Evolutionary conservation across 2,797 vertebrate species (phyloP).

Genomic region (Brotula barbata): DNA sequence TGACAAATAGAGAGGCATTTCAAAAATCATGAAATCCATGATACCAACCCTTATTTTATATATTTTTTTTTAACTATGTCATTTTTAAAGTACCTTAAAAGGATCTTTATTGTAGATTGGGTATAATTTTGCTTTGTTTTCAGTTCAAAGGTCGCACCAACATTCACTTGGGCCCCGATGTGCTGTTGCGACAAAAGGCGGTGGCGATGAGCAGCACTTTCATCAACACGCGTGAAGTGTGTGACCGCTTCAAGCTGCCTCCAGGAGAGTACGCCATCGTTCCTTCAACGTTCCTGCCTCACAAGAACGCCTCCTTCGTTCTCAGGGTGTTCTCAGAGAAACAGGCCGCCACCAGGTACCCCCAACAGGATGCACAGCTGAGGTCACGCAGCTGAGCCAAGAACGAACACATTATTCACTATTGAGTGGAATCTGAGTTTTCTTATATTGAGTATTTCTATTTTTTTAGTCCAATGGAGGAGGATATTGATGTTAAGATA

Average conservation of each 20-base stretch:
- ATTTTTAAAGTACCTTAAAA: too few relatives aligned
- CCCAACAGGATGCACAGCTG: background rate
- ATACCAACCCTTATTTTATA: too few relatives aligned
- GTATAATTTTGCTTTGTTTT: constrained; percentile 3
- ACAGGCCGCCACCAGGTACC: constrained; percentile 67
- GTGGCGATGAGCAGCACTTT: constrained; percentile 72
- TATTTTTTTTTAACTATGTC: too few relatives aligned
- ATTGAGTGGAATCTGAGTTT: too few relatives aligned
- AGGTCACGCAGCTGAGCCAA: constrained; percentile 7
- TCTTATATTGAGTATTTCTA: too few relatives aligned
- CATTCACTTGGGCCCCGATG: constrained; percentile 80
- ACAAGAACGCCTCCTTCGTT: constrained; percentile 75
- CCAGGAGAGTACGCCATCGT: constrained; percentile 79
- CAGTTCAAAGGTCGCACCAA: constrained; percentile 80
- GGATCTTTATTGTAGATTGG: too few relatives aligned
- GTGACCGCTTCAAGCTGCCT: constrained; percentile 75
- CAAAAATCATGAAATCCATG: too few relatives aligned
- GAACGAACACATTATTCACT: too few relatives aligned
- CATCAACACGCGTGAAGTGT: constrained; percentile 76
- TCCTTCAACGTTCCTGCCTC: constrained; percentile 77
- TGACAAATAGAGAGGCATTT: too few relatives aligned
- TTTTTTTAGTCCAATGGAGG: constrained; percentile 80
- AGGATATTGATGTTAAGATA: constrained; percentile 79
- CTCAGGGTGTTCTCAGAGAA: constrained; percentile 82
- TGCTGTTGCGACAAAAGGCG: constrained; percentile 70